A percentile compares a stretch with the other conserved stretches of the same genome.
Conservation (phyloP, 2,797 vertebrate genomes). For the Bucorvus abyssinicus region DNA sequence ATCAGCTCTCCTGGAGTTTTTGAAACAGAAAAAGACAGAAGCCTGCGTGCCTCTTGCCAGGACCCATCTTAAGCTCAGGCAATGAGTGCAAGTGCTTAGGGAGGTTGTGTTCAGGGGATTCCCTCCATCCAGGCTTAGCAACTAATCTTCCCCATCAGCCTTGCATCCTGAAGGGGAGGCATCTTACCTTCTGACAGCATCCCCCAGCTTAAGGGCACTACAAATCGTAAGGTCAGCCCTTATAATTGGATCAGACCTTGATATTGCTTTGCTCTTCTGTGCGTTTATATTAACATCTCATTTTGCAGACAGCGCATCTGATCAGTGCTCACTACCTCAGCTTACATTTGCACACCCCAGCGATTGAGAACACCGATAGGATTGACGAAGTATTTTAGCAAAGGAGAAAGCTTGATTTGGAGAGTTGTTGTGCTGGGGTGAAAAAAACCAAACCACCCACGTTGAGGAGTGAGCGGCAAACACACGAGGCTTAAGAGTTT, state of each 20-base stretch:
- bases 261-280: neutral
- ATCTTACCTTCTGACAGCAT: slow-evolving; percentile 18
- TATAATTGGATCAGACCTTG: slow-evolving; percentile 8
- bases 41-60: slow-evolving; percentile 64
- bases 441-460: neutral
- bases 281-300: slow-evolving; percentile 10
- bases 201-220: neutral
- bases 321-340: neutral
- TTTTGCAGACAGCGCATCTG: neutral
- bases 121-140: slow-evolving; percentile 31
- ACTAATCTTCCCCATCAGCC: neutral
- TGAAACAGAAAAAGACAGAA: slow-evolving; percentile 68
- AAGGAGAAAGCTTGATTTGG: neutral
- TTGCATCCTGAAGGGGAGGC: neutral
- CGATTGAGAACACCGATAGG: neutral
- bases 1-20: slow-evolving; percentile 68
- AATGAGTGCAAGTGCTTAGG: neutral
- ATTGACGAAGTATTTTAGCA: neutral
- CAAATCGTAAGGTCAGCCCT: slow-evolving; percentile 8
- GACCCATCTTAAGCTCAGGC: slow-evolving; percentile 56
- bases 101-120: slow-evolving; percentile 19
- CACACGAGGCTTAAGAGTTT: neutral
- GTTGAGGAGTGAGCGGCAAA: neutral
- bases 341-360: neutral
- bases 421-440: neutral